phyloP scores from a whole-genome alignment of 2,888 invertebrate genomes.

The Byasa hedistus region DNA sequence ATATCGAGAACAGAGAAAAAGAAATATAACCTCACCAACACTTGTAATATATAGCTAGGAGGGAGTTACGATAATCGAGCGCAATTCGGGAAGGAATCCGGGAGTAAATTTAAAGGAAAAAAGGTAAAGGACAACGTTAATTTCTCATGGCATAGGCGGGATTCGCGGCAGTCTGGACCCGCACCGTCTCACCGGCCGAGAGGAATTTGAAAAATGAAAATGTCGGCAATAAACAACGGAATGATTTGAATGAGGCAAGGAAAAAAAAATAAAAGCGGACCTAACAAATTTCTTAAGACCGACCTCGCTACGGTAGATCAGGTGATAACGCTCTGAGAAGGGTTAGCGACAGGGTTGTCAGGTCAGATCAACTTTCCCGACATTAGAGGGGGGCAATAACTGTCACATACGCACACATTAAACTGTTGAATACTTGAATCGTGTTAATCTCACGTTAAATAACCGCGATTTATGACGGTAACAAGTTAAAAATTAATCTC shows the following conservation, averaged over 20 bases:
- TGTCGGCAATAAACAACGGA: slow-evolving; percentile 77
- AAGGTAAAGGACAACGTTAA: slow-evolving; percentile 62
- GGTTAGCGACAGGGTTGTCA: slow-evolving; percentile 43
- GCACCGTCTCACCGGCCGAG: slow-evolving; percentile 45
- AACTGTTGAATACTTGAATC: not conserved
- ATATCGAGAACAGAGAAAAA: too few species aligned
- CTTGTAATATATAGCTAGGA: too few species aligned
- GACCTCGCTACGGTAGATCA: slow-evolving; percentile 57
- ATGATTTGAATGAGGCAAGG: slow-evolving; percentile 76
- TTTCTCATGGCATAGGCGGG: slow-evolving; percentile 73
- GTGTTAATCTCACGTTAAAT: not conserved
- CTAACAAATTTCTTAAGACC: slow-evolving; percentile 72
- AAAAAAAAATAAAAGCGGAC: slow-evolving; percentile 66
- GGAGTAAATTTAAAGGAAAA: slow-evolving; percentile 69
- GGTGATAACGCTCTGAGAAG: slow-evolving; percentile 69
- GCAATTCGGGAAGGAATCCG: slow-evolving; percentile 54
- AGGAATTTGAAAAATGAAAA: slow-evolving; percentile 78
- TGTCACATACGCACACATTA: not conserved
- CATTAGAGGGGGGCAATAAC: slow-evolving; percentile 2
- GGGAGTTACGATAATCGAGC: slow-evolving; percentile 66
- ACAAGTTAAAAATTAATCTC: not conserved
- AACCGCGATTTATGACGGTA: not conserved
- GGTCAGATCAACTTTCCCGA: slow-evolving; percentile 11
- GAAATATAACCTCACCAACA: too few species aligned
- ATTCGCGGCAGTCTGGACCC: slow-evolving; percentile 63